Evolutionary conservation across 2,113 vertebrate genomes (phyloP).

Genomic region (Cyrtonyx montezumae): DNA sequence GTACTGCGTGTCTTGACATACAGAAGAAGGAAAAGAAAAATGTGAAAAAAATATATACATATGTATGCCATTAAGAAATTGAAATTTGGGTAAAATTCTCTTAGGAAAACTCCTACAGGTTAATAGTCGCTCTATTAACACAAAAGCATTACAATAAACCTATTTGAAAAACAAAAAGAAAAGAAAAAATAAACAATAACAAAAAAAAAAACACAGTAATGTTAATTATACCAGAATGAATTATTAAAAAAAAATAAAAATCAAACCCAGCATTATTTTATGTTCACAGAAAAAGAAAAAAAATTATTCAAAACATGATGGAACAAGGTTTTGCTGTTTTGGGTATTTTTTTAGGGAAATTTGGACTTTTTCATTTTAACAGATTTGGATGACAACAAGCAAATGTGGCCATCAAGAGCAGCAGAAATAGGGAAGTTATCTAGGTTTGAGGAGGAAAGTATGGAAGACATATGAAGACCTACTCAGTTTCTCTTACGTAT

Average conservation of each 20-base stretch:
- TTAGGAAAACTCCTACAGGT: slow-evolving; percentile 73
- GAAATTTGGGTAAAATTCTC: slow-evolving; percentile 78
- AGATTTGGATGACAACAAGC: neutral
- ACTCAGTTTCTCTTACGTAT: neutral
- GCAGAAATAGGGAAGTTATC: neutral
- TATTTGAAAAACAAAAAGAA: neutral
- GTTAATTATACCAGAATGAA: neutral
- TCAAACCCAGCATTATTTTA: no score
- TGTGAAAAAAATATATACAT: slow-evolving; percentile 71
- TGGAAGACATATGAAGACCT: neutral
- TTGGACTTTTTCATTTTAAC: neutral
- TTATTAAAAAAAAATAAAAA: neutral
- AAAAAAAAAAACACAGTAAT: no score
- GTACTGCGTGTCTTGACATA: slow-evolving; percentile 80
- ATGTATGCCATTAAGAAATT: slow-evolving; percentile 74
- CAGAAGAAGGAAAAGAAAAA: slow-evolving; percentile 83
- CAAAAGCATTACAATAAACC: neutral
- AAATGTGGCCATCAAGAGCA: neutral
- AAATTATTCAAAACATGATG: neutral
- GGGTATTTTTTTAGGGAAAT: neutral
- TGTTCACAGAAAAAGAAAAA: neutral
- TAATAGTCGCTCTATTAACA: slow-evolving; percentile 48
- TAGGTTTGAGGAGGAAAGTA: neutral
- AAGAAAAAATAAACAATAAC: neutral
- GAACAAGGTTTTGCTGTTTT: neutral